Base-by-base conservation (phyloP, 2,888 invertebrate genomes). In the Drosophila cyrtoloma region DNA sequence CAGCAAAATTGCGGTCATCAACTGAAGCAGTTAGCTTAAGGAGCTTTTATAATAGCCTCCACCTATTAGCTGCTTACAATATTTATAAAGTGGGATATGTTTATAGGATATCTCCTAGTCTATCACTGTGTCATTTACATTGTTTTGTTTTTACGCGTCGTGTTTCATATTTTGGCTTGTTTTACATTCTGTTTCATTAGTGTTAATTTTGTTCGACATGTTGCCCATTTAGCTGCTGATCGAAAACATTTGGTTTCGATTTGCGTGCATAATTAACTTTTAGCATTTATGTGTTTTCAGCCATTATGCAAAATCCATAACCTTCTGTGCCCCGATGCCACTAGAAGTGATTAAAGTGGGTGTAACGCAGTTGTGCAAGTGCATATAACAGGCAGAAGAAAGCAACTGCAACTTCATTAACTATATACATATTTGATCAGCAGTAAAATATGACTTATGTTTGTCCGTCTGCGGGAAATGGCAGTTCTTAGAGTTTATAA, bases 211-310 rank as follows among this genome's bases (percentile, higher is more conserved):
- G 62, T 44, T 67, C 58, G 77, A 79, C 79, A 64, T 66, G 68
- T 64, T 69, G 82, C 19, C 82, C 83, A 67, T 81, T 75, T 70
- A 59, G 53, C 67, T 91, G 91, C 69, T 91, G 91, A 89, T 90
- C 70, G 79, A 90, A 89, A 91, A 91, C 91, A 87, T 87, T 87
- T 90, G 87, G 84, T 90, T 89, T 91, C 81, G 75, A 75, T 91
- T 87, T 91, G 84, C 84, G 86, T 86, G 79, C 86, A 81, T 87
- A 87, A 87, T 87, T 87, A 90, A 91, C 87, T 90, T 82, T 82
- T 78, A 39, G 62, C 52, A 56, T 55, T 59, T 55, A 12, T 37
- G 10, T 59, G 7, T 4, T 14, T 28, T 33, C 3, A 12, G 32
- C 19, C 35, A 57, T 58, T 22, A 44, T 39, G 30, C 39, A 1